phyloP scores from a whole-genome alignment of 2,797 vertebrate genomes.

The Pogonophryne albipinna region DNA sequence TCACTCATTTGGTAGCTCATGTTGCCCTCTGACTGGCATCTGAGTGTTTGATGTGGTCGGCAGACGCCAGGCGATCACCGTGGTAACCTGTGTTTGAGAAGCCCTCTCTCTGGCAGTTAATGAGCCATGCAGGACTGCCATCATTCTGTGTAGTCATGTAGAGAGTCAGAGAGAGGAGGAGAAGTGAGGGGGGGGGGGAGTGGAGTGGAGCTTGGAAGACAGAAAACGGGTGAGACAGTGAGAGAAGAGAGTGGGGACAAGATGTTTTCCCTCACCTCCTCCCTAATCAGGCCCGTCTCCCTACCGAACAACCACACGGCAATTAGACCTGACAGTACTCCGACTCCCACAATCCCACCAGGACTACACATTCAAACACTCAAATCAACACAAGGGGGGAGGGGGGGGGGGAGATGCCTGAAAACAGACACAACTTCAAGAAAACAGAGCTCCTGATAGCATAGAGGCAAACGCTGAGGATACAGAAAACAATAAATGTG shows the following conservation, averaged over 20 bases:
- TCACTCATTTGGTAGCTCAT: conserved; percentile 88
- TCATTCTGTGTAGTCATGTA: conserved; percentile 69
- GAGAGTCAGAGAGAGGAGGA: conserved; percentile 46
- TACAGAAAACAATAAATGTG: conserved; percentile 12
- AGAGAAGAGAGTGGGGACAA: conserved; percentile 77
- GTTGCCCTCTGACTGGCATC: conserved; percentile 90
- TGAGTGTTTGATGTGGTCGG: conserved; percentile 92
- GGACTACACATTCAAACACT: conserved; percentile 76
- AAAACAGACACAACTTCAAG: conserved; percentile 60
- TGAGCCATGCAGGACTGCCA: conserved; percentile 74
- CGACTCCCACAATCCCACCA: conserved; percentile 82
- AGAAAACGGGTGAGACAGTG: conserved; percentile 66
- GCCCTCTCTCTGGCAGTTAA: conserved; percentile 85
- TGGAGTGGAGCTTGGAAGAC: conserved; percentile 25
- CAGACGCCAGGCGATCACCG: conserved; percentile 88
- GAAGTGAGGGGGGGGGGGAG: background rate
- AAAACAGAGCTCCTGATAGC: conserved; percentile 47
- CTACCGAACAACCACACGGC: conserved; percentile 90
- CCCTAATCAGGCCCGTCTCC: conserved; percentile 93
- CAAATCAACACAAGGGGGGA: conserved; percentile 63
- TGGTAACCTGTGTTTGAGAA: conserved; percentile 89
- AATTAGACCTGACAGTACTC: conserved; percentile 96
- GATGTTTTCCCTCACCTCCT: conserved; percentile 93
- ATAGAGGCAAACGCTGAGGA: conserved; percentile 38
- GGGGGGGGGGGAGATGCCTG: conserved; percentile 31